Evolutionary conservation across 2,113 vertebrate genomes (phyloP).

Genomic region (Oncorhynchus kisutch): DNA sequence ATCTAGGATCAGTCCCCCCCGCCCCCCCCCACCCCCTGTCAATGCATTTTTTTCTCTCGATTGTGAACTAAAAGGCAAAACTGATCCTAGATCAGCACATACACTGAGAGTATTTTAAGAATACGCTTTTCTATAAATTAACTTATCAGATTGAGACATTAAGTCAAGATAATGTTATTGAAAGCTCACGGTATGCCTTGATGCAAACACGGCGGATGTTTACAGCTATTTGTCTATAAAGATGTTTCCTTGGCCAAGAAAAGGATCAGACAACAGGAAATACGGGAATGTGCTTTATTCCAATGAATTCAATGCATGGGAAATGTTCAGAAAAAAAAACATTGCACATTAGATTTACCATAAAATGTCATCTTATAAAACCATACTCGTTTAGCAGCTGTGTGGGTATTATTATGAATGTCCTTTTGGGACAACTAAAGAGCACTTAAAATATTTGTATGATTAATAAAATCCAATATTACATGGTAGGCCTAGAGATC

Average conservation of each 20-base stretch:
- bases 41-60: no score
- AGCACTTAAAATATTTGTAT: not conserved
- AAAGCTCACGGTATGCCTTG: not conserved
- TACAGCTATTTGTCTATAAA: not conserved
- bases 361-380: not conserved
- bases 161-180: not conserved
- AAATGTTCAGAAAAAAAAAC: not conserved
- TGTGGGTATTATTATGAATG: not conserved
- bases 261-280: constrained; percentile 6
- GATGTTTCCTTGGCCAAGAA: constrained; percentile 22
- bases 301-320: no score
- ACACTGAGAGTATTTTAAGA: not conserved
- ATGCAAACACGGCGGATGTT: constrained; percentile 21
- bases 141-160: no score
- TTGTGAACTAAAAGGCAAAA: no score
- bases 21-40: no score
- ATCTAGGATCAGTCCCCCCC: no score
- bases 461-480: not conserved
- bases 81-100: not conserved
- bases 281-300: constrained; percentile 1
- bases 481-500: no score
- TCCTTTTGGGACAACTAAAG: not conserved
- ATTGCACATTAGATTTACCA: not conserved
- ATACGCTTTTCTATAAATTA: not conserved
- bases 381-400: not conserved